Conservation (phyloP, 2,797 vertebrate genomes). For the Natrix natrix region DNA sequence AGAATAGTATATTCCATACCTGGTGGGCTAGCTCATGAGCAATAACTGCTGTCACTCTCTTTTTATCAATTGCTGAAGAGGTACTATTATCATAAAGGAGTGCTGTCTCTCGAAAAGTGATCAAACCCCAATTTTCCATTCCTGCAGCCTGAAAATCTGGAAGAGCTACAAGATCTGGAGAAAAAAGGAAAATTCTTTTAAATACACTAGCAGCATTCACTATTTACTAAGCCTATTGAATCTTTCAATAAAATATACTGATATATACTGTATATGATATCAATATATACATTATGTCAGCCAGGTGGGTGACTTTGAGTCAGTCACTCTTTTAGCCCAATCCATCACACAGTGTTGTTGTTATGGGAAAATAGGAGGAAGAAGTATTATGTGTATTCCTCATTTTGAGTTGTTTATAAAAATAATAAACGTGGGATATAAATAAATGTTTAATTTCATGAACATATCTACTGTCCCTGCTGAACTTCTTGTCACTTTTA, state of each 20-base stretch:
- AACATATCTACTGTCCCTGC: background rate
- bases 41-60: slow-evolving; percentile 83
- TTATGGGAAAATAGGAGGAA: background rate
- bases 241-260: background rate
- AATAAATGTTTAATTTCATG: background rate
- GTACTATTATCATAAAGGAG: slow-evolving; percentile 78
- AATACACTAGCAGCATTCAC: background rate
- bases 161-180: slow-evolving; percentile 89
- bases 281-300: background rate
- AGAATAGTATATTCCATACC: slow-evolving; percentile 71
- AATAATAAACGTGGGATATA: background rate
- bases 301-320: background rate
- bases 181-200: background rate
- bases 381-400: background rate
- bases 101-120: slow-evolving; percentile 88
- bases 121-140: slow-evolving; percentile 98
- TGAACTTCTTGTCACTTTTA: background rate
- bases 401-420: background rate
- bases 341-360: background rate
- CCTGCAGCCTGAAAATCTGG: slow-evolving; percentile 92
- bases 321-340: background rate
- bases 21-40: slow-evolving; percentile 96
- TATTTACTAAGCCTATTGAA: background rate
- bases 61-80: slow-evolving; percentile 85
- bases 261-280: background rate